Evolutionary conservation across 2,797 vertebrate species (phyloP), one percentile per base, ranked within the genome.

Genomic region (Bucorvus abyssinicus): DNA sequence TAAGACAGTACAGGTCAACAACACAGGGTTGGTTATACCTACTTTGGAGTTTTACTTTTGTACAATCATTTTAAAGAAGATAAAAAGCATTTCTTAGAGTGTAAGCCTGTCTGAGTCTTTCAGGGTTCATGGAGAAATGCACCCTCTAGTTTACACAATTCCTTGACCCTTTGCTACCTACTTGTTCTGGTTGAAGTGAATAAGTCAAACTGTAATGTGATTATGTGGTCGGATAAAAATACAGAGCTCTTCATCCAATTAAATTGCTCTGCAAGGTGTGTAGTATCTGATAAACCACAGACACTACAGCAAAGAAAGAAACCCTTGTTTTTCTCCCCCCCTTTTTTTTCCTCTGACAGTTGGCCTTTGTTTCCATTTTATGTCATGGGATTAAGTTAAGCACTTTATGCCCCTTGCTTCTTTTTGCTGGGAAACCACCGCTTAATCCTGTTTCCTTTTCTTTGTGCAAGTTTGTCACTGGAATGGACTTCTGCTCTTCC

Each of bases 171-270:
- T 82, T 89, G 68, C 56, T 91, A 85, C 75, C 47, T 94, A 38
- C 84, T 92, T 87, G 65, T 83, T 96, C 63, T 90, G 73, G 57
- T 53, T 95, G 78, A 95, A 88, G n/a, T 64, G 64, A 94, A 2
- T 87, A 92, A 97, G 90, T 94, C 90, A 95, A 93, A 87, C 75
- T 94, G 69, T 86, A 97, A 94, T 92, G 69, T 93, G 94, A 95
- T 96, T 97, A 90, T 95, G 81, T 82, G 73, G 93, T 67, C 6
- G 6, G 91, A 95, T 95, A 96, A 96, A 86, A 95, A 95, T 49
- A 93, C 42, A 94, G 90, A 95, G 50, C 65, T 81, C 63, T 95
- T 96, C 84, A 95, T 90, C 81, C 96, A 93, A 70, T 94, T 96
- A 95, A 90, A 96, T 79, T 88, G 73, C 68, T 82, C 71, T 81